Base-by-base conservation (phyloP, 92 coral and sea anemone genomes). In the Parazoanthus swiftii region DNA sequence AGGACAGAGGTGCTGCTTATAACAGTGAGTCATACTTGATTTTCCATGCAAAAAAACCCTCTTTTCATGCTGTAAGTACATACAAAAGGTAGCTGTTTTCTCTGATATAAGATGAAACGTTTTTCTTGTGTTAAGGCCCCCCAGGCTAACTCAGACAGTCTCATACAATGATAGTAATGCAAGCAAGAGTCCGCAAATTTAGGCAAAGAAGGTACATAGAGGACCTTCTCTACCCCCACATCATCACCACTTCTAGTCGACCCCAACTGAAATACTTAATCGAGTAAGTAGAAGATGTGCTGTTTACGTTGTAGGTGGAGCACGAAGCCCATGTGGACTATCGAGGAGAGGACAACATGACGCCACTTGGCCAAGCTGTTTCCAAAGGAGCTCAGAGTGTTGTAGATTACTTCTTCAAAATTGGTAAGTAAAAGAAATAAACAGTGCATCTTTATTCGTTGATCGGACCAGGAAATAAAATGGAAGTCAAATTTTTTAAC, bases 321-420 rank as follows among this genome's bases (percentile, higher is more conserved):
- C 80, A 79, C 16, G 94, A 85, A 56, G 98, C 94, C 5, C 93
- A 93, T n/a, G 86, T 95, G 26, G 79, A 85, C 56, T 91, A 70
- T 13, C 76, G 86, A 83, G 92, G 91, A 1, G 94, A 93, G 6
- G 95, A 95, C 59, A 89, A 93, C 77, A 93, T 95, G 98, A 95
- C 94, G 0, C 95, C 98, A 6, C 91, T 95, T 20, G 89, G 93
- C 42, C 38, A 91, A 67, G 98, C 98, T 0, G 96, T 95, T 11
- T 85, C 98, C 38, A 95, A 95, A 85, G 98, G 98, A 77, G 98
- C 94, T 67, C 93, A 92, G 74, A 79, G 92, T 18, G 94, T 91
- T 25, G 94, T 91, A 38, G 96, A 90, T 8, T 95, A 95, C 70
- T 90, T 95, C 43, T 86, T 88, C 43, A 43, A 66, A 65, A 88